Evolutionary conservation across 2,113 vertebrate species (phyloP).

Genomic region (Antechinus stuartii): DNA sequence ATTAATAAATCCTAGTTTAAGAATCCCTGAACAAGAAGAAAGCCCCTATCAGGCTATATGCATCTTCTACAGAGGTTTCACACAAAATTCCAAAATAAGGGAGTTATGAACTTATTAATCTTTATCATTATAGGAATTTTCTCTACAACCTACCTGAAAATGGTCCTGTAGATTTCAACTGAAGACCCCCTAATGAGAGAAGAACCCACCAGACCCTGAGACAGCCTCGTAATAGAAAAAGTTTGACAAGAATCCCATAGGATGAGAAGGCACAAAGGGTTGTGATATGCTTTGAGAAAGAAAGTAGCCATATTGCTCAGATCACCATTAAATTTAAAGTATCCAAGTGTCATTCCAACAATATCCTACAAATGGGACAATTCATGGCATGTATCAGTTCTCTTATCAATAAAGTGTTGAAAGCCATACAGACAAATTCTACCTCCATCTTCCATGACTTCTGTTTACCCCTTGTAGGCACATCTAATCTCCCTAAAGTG

Average conservation of each 20-base stretch:
- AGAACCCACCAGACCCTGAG: background rate
- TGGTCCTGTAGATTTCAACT: background rate
- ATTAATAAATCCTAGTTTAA: background rate
- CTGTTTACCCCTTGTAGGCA: background rate
- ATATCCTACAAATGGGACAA: background rate
- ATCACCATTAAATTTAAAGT: background rate
- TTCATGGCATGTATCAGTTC: background rate
- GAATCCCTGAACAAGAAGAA: background rate
- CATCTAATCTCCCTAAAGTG: background rate
- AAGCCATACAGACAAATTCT: background rate
- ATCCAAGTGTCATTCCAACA: background rate
- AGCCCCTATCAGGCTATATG: background rate
- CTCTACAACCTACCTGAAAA: background rate
- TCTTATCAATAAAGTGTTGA: background rate
- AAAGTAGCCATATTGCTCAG: background rate
- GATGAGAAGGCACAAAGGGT: background rate
- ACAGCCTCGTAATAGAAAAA: background rate
- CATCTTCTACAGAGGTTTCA: background rate
- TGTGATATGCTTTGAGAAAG: background rate
- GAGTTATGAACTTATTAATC: background rate
- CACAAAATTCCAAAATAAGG: background rate
- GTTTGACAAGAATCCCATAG: background rate
- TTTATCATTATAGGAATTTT: background rate
- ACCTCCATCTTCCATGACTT: background rate
- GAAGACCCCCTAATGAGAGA: background rate